A percentile compares a stretch with the other conserved stretches of the same genome.
phyloP scores from a whole-genome alignment of 2,888 invertebrate genomes.

The Chrysomela aeneicollis region DNA sequence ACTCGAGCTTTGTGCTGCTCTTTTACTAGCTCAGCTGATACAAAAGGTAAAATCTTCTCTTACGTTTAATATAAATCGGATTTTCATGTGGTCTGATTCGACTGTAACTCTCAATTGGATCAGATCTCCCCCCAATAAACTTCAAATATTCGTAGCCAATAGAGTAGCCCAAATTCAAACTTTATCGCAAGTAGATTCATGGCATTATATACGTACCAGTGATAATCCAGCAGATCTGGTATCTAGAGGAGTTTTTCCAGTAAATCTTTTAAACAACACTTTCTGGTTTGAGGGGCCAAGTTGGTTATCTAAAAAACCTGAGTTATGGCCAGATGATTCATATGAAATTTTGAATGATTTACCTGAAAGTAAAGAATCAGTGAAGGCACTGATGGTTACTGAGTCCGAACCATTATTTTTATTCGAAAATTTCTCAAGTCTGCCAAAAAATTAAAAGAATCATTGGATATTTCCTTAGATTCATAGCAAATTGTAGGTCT shows the following conservation, averaged over 20 bases:
- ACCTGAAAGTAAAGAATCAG: neutral
- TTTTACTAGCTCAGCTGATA: slow-evolving; percentile 22
- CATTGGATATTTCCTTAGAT: neutral
- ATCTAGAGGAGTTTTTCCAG: slow-evolving; percentile 21
- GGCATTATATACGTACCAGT: slow-evolving; percentile 27
- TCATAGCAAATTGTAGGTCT: neutral
- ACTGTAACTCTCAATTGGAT: slow-evolving; percentile 32
- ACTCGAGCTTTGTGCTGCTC: slow-evolving; percentile 33
- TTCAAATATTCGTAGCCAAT: slow-evolving; percentile 34
- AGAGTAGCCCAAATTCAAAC: slow-evolving; percentile 32
- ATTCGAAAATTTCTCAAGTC: neutral
- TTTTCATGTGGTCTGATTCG: slow-evolving; percentile 31
- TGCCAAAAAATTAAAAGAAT: neutral
- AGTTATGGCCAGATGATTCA: neutral
- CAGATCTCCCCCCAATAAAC: slow-evolving; percentile 18
- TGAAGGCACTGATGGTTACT: neutral
- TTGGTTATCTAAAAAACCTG: slow-evolving; percentile 15
- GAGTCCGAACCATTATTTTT: neutral
- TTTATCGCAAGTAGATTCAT: slow-evolving; percentile 16
- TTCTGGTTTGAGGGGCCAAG: slow-evolving; percentile 29
- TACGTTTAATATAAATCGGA: neutral
- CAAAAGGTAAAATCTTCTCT: neutral
- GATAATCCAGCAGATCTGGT: slow-evolving; percentile 32
- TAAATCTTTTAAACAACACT: neutral
- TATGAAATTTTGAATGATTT: neutral